Conservation (phyloP, 2,113 vertebrate species). For the Marmota monax region DNA sequence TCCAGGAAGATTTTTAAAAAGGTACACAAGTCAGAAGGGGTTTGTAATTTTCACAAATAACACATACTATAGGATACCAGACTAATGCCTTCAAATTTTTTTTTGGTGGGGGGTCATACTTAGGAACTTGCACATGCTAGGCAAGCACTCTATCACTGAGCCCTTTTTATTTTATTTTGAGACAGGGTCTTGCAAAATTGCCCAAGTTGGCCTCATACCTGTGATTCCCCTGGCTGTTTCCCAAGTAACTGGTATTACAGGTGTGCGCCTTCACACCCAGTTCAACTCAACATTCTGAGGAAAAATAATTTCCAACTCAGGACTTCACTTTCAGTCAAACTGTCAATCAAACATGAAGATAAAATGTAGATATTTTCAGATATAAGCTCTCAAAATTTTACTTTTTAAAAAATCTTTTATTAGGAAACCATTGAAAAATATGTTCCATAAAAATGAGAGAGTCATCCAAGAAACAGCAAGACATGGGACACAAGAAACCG, state of each 20-base stretch:
- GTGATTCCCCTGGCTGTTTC: background rate
- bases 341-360: background rate
- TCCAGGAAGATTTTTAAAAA: background rate
- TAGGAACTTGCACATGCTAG: background rate
- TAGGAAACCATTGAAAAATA: background rate
- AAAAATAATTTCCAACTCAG: conserved; percentile 3
- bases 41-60: background rate
- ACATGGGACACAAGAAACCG: background rate
- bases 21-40: background rate
- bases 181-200: background rate
- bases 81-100: background rate
- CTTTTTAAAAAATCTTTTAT: background rate
- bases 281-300: background rate
- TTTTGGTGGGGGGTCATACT: background rate
- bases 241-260: background rate
- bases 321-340: background rate
- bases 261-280: background rate
- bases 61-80: background rate
- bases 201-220: background rate
- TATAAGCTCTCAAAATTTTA: background rate
- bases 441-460: background rate
- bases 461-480: background rate
- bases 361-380: background rate
- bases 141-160: background rate
- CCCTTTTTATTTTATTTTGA: background rate